Base-by-base conservation (phyloP, 2,797 vertebrate genomes). In the Huso huso region DNA sequence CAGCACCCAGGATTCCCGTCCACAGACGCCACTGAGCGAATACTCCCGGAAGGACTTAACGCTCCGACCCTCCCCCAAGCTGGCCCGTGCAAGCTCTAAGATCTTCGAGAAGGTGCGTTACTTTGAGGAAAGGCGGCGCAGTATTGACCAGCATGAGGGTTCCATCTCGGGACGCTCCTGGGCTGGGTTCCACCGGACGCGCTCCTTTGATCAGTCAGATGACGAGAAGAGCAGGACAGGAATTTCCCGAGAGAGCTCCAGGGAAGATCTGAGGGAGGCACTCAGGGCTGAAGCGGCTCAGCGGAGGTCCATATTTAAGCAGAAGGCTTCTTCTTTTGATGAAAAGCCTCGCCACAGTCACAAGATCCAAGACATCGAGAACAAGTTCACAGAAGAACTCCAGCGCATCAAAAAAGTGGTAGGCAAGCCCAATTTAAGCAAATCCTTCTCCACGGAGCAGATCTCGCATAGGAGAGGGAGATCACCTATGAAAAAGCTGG, bases 331-430 rank as follows among this genome's bases (percentile, higher is more conserved):
- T 7, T 98, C 95, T 0, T 81, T 98, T 7, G 96, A 99, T 1
- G 96, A 98, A 62, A 90, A 93, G 78, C 90, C 94, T 9, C 88
- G 89, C 61, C 93, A 93, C 13, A 86, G 92, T 7, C 87, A 93
- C 75, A 92, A 93, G 0, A 89, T 96, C 68, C 91, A 93, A 0
- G 93, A 96, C 76, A 92, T 99, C 1, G 96, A 98, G 84, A 90
- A 93, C 79, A 96, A 94, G 74, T 97, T 99, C 74, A 92, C 94
- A 0, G 93, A 94, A 78, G 96, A 99, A 78, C 87, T 99, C 62
- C 93, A 92, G 63, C 93, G 96, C 62, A 95, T 99, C 72, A 97
- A 97, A 73, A 88, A 91, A 75, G 93, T 96, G 0, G 89, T 95
- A 0, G 95, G 94, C 18, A 95, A 94, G 75, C 94, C 96, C 76